Evolutionary conservation across 2,113 vertebrate genomes (phyloP).

Genomic region (Theristicus caerulescens): DNA sequence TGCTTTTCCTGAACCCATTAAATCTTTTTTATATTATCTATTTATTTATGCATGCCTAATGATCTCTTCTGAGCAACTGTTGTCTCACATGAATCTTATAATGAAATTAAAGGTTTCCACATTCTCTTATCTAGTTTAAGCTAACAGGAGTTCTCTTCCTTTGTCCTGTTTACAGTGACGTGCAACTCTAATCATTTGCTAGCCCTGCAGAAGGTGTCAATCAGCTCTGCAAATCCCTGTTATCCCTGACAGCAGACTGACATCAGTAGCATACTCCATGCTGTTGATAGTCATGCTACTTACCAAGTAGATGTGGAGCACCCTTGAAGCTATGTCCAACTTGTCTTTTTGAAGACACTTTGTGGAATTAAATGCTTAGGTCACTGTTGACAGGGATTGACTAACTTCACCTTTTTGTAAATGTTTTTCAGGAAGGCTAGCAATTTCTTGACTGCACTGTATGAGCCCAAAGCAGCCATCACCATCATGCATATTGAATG

Average conservation of each 20-base stretch:
- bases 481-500: not conserved
- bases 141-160: not conserved
- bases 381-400: not conserved
- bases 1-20: not conserved
- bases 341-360: not conserved
- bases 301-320: not conserved
- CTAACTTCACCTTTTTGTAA: not conserved
- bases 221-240: not conserved
- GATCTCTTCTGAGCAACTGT: not conserved
- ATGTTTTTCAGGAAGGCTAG: not conserved
- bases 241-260: not conserved
- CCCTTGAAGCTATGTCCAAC: not conserved
- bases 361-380: not conserved
- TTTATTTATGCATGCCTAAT: not conserved
- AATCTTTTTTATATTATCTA: not conserved
- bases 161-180: not conserved
- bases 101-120: not conserved
- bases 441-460: not conserved
- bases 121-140: not conserved
- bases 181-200: not conserved
- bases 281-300: not conserved
- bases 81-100: not conserved
- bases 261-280: not conserved
- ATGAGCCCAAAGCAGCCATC: not conserved
- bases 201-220: not conserved